Base-by-base conservation (phyloP, 2,888 invertebrate species). In the Anaspis maculata region DNA sequence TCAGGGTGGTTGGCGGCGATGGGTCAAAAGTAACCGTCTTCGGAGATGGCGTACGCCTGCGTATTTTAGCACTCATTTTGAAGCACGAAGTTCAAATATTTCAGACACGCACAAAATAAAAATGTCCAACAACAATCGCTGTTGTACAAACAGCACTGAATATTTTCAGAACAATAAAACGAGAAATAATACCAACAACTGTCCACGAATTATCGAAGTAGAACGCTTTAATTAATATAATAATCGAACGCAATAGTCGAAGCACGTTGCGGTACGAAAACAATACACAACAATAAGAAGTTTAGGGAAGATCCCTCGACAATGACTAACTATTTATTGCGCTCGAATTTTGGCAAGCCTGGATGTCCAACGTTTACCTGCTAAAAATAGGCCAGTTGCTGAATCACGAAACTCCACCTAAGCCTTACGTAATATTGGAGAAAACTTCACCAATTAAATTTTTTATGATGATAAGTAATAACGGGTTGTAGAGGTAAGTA, bases 1-100 rank as follows among this genome's bases (percentile, higher is more conserved):
- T 74, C 47, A 57, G 39, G 46, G 73, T 73, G 44, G 74, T 65
- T 49, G 75, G 73, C 41, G 74, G 70, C 44, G 74, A 71, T 43
- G 75, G 74, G 59, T 76, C 75, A 62, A 77, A 77, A 53, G 76
- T 76, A 48, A 77, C 76, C 23, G 75, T 71, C 61, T 77, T 76
- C 42, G 76, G 76, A 61, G 75, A 75, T 57, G 75, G 73, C 33
- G 76, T 75, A 62, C 76, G 75, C 69, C 70, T 72, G 70, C 76
- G 74, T 69, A 74, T 69, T 49, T 73, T 53, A 32, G 52, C 52
- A 51, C 73, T 70, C 74, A 74, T 74, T 64, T 41, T 44, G n/a
- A n/a, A n/a, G n/a, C n/a, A n/a, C n/a, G n/a, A n/a, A n/a, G n/a
- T n/a, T n/a, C n/a, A n/a, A n/a, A n/a, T n/a, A n/a, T n/a, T n/a